A percentile compares a stretch with the other conserved stretches of the same genome.
These are phyloP conservation scores for Tryphoninae sp. DNA, from an alignment of 2,888 invertebrate species.

Conservation along the genomic window DNA sequence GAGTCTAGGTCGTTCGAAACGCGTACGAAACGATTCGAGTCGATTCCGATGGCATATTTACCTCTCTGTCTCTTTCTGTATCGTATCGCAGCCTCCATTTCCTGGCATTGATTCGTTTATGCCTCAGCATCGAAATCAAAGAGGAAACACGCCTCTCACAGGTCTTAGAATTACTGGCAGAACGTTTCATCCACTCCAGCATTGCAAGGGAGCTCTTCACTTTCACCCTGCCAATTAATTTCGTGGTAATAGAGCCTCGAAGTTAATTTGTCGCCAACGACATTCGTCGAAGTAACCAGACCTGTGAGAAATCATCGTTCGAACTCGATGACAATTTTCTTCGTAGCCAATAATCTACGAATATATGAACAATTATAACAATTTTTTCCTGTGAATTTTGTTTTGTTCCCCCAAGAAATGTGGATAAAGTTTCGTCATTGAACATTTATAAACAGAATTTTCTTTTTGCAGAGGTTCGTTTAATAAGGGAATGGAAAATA, in stretches of 20 bases:
- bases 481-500: too few relatives aligned
- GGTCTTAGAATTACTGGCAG: neutral
- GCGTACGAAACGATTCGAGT: conserved; percentile 2
- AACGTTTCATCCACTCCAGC: conserved; percentile 4
- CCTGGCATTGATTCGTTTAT: conserved; percentile 60
- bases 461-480: too few relatives aligned
- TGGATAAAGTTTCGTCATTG: too few relatives aligned
- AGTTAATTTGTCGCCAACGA: conserved; percentile 25
- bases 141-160: conserved; percentile 38
- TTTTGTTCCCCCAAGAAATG: too few relatives aligned
- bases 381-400: neutral
- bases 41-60: conserved; percentile 33
- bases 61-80: conserved; percentile 18
- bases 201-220: conserved; percentile 14
- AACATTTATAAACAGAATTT: too few relatives aligned
- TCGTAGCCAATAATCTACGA: neutral
- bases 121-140: conserved; percentile 47
- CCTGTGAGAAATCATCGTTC: neutral
- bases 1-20: conserved; percentile 8
- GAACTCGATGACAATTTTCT: conserved; percentile 1
- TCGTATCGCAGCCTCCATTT: conserved; percentile 53
- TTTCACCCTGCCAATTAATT: conserved; percentile 55
- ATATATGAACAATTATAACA: too few relatives aligned
- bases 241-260: conserved; percentile 50
- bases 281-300: neutral